Evolutionary conservation across 2,113 vertebrate genomes (phyloP), one percentile per base, ranked within the genome.

Genomic region (Zootoca vivipara): DNA sequence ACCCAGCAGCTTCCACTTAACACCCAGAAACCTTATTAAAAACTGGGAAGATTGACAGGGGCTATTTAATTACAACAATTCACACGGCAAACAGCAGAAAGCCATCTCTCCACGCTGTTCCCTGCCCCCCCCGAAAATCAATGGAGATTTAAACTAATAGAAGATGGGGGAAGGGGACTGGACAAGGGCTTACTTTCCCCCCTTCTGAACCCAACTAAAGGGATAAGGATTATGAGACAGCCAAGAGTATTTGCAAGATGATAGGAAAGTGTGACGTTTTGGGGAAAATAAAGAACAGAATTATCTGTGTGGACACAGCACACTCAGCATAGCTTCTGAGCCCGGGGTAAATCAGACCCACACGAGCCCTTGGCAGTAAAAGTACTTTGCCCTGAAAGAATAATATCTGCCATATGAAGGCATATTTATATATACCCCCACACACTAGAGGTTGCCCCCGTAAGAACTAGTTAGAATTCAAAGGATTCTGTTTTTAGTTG

Each of bases 181-280:
- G 70, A 28, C 15, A 65, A 42, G 28, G 62, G 40, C 62, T 86
- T 86, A 74, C 58, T 65, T 56, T 28, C 1, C 38, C 38, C 13
- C 40, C 38, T 86, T 78, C 46, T 46, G 20, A 78, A 78, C 62
- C 28, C 9, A 28, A 28, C 73, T 83, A 78, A 88, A 88, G 40
- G 62, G 58, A 78, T 82, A 73, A 87, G 70, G 70, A 75, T 88
- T 69, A 83, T 52, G 58, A 56, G 58, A 46, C 9, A 77, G 20
- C 30, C 58, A 82, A 83, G 73, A 83, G 38, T 81, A 83, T 78
- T 56, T 83, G 40, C 62, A 77, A 83, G 74, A 58, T 30, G 69
- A 58, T 3, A 87, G 78, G 67, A 38, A 83, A 82, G 62, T 70
- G 87, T 67, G 42, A 77, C 26, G 10, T 30, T 56, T 42, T 38